These are phyloP conservation scores for Orchesellides sinensis DNA, from an alignment of 2,888 invertebrate genomes.

Conservation along the genomic window DNA sequence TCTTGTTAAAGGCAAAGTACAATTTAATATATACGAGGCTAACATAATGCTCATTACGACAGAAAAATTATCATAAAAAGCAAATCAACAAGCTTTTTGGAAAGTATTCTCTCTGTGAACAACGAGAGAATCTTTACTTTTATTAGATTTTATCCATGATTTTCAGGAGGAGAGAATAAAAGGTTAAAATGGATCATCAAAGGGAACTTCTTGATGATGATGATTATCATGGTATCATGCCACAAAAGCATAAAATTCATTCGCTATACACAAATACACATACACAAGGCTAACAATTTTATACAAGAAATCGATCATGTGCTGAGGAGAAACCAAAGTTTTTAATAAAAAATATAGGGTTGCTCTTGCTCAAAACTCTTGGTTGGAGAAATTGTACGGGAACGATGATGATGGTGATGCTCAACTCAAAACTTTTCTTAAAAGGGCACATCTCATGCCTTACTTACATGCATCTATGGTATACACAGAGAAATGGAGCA, in stretches of 20 bases:
- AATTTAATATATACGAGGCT: not conserved
- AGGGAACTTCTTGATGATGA: no score
- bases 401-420: slow-evolving; percentile 11
- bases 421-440: slow-evolving; percentile 50
- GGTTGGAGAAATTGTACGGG: not conserved
- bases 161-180: not conserved
- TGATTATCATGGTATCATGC: not conserved
- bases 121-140: no score
- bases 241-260: slow-evolving; percentile 55
- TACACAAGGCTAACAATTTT: no score
- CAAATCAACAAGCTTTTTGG: slow-evolving; percentile 64
- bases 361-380: no score
- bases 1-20: not conserved
- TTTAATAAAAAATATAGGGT: no score
- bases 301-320: slow-evolving; percentile 45
- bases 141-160: no score
- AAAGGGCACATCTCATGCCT: slow-evolving; percentile 61
- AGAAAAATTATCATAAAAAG: slow-evolving; percentile 66
- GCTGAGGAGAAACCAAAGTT: not conserved
- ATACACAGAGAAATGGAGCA: not conserved
- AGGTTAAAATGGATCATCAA: no score
- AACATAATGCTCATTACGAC: not conserved
- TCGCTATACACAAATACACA: slow-evolving; percentile 37
- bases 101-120: slow-evolving; percentile 17
- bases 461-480: no score